Evolutionary conservation across 35 echinoderm and acorn worm species (phyloP).

Genomic region (Acanthaster planci): DNA sequence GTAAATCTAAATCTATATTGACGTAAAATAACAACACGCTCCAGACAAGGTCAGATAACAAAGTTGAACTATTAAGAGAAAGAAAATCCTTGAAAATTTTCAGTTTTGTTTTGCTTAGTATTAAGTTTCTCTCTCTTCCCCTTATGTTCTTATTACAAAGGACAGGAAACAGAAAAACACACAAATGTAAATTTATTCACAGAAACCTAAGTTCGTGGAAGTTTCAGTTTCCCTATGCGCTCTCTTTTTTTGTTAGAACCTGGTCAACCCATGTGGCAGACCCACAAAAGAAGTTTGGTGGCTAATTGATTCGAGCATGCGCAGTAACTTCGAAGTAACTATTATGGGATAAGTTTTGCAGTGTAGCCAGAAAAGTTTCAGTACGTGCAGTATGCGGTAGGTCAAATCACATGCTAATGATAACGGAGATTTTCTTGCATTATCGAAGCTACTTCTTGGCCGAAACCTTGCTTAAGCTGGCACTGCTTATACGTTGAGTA

Average conservation of each 20-base stretch:
- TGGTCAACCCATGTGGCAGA: neutral
- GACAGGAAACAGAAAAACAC: neutral
- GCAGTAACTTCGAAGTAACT: neutral
- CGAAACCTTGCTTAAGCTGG: neutral
- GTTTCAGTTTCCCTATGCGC: slow-evolving; percentile 17
- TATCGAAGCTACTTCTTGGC: neutral
- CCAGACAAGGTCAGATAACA: too few relatives aligned
- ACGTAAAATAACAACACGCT: too few relatives aligned
- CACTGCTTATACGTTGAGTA: neutral
- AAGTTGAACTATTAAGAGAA: too few relatives aligned
- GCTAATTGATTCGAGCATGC: neutral
- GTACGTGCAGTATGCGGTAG: neutral
- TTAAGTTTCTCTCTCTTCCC: neutral
- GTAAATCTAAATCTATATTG: too few relatives aligned
- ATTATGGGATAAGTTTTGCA: slow-evolving; percentile 16
- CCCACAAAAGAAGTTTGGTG: slow-evolving; percentile 19
- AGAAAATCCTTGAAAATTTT: neutral
- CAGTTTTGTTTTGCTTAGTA: neutral
- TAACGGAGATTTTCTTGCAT: neutral
- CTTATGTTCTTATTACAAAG: slow-evolving; percentile 15
- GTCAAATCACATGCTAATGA: slow-evolving; percentile 9
- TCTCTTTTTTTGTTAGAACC: too few relatives aligned
- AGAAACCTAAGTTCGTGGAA: slow-evolving; percentile 13
- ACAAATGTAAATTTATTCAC: neutral
- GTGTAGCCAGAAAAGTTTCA: slow-evolving; percentile 20